Conservation (phyloP, 2,797 vertebrate genomes). For the Lagocephalus sceleratus region DNA sequence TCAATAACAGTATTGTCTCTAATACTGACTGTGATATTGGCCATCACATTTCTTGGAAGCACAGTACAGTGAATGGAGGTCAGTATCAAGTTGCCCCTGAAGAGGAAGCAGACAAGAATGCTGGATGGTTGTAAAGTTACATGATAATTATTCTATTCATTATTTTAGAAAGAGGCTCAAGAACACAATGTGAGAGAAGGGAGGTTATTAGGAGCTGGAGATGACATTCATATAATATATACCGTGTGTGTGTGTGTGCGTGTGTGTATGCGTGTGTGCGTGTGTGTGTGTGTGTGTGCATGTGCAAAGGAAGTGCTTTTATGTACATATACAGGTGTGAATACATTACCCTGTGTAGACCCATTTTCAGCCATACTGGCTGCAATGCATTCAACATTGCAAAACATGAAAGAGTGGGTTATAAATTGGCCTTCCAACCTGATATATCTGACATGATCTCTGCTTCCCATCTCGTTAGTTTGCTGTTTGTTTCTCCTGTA, state of each 20-base stretch:
- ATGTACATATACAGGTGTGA: conserved; percentile 42
- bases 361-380: no score
- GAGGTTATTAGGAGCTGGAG: conserved; percentile 51
- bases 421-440: conserved; percentile 78
- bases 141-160: conserved; percentile 79
- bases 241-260: conserved; percentile 19
- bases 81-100: conserved; percentile 69
- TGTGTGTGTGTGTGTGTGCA: no score
- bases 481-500: conserved; percentile 77
- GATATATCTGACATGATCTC: conserved; percentile 73
- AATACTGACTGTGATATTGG: conserved; percentile 62
- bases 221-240: conserved; percentile 50
- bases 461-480: conserved; percentile 74
- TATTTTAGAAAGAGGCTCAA: conserved; percentile 61
- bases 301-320: conserved; percentile 51
- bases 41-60: conserved; percentile 68
- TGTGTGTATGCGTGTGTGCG: no score
- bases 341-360: neutral
- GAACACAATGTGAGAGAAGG: conserved; percentile 53
- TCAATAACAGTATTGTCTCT: conserved; percentile 34
- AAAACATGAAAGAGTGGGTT: conserved; percentile 70
- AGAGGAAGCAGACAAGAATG: conserved; percentile 67
- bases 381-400: conserved; percentile 51
- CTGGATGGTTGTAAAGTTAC: conserved; percentile 72
- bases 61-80: conserved; percentile 62